Conservation (phyloP, 1,140 invertebrate species). For the Lucilia sericata region DNA sequence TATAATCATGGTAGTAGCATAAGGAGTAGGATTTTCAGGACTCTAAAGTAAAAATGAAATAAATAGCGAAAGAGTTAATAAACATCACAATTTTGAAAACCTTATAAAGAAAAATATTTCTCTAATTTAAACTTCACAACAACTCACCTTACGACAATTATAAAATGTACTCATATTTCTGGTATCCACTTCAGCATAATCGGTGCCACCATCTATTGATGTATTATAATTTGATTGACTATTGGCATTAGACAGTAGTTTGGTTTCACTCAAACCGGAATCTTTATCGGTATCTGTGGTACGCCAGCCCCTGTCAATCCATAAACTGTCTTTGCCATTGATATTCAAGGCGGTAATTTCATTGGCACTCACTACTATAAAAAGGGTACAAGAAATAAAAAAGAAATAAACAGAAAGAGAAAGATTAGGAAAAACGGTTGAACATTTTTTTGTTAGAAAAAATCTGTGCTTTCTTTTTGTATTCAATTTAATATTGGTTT, state of each 20-base stretch:
- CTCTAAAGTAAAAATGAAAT: too few relatives aligned
- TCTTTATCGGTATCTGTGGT: constrained; percentile 77
- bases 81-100: too few relatives aligned
- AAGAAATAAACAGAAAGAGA: not conserved
- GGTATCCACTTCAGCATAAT: constrained; percentile 84
- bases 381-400: constrained; percentile 8
- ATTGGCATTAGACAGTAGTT: constrained; percentile 74
- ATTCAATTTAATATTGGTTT: not conserved
- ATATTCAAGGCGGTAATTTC: constrained; percentile 76
- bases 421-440: not conserved
- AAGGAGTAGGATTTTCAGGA: constrained; percentile 81
- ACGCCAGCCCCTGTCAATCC: constrained; percentile 82
- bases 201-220: constrained; percentile 70
- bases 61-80: too few relatives aligned
- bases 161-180: constrained; percentile 83
- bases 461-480: not conserved
- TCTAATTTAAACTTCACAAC: not conserved
- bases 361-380: constrained; percentile 71
- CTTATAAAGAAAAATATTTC: not conserved
- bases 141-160: constrained; percentile 70
- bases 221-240: constrained; percentile 69
- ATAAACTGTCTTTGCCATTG: constrained; percentile 79
- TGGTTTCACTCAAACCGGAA: constrained; percentile 71
- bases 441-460: not conserved
- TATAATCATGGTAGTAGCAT: constrained; percentile 81